Conservation (phyloP, 2,888 invertebrate genomes). For the Agrochola litura region DNA sequence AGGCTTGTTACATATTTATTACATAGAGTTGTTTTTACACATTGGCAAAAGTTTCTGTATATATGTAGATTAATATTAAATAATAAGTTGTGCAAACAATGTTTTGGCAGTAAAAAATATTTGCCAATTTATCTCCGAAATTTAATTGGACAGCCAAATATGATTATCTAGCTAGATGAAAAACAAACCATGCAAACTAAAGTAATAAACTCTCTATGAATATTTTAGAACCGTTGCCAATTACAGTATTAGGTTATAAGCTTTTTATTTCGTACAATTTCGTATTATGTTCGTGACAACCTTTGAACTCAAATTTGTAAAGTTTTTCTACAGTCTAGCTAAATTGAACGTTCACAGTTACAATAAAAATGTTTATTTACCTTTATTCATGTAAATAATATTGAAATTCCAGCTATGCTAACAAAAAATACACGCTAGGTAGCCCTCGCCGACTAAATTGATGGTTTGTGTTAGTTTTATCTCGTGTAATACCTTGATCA, state of each 20-base stretch:
- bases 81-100: background rate
- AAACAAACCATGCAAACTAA: constrained; percentile 23
- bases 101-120: constrained; percentile 10
- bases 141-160: background rate
- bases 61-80: constrained; percentile 23
- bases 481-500: background rate
- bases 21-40: constrained; percentile 1
- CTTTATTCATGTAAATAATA: constrained; percentile 25
- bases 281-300: constrained; percentile 18
- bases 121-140: constrained; percentile 22
- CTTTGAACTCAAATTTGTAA: constrained; percentile 12
- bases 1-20: background rate
- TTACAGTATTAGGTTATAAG: constrained; percentile 5
- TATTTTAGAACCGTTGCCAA: constrained; percentile 20
- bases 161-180: constrained; percentile 15
- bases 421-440: constrained; percentile 30
- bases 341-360: constrained; percentile 30
- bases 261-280: constrained; percentile 14
- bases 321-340: constrained; percentile 5
- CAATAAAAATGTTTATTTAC: constrained; percentile 22
- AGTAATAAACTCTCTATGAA: constrained; percentile 32
- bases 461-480: constrained; percentile 34
- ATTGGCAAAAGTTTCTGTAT: background rate
- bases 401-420: constrained; percentile 19
- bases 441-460: constrained; percentile 32